These are phyloP conservation scores for Hydractinia symbiolongicarpus DNA, from an alignment of 30 jellyfish, hydroid and myxozoan genomes.

Conservation along the genomic window DNA sequence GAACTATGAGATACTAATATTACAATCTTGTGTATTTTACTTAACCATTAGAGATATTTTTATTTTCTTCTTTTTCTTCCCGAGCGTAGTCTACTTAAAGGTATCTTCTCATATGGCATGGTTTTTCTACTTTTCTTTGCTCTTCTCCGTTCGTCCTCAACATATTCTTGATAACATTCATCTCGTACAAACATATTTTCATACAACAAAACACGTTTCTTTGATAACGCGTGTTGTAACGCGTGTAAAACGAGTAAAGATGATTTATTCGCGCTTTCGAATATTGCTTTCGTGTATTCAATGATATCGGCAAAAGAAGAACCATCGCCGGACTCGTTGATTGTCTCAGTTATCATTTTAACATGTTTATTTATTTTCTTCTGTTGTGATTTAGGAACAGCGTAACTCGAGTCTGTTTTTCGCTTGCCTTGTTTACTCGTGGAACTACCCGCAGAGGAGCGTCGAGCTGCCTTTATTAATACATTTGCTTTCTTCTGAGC, in stretches of 20 bases:
- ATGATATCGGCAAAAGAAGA: constrained; percentile 13
- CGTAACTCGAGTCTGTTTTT: not conserved
- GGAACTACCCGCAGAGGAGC: not conserved
- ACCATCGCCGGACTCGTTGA: constrained; percentile 7
- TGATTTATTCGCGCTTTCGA: not conserved
- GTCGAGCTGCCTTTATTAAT: not conserved
- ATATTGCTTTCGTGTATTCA: not conserved
- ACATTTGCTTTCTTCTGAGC: constrained; percentile 2
- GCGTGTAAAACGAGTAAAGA: not conserved
- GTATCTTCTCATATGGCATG: no score
- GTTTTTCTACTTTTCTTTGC: no score
- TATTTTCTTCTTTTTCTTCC: no score
- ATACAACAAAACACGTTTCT: not conserved
- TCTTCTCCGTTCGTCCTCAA: not conserved
- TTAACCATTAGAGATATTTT: no score
- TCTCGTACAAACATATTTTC: not conserved
- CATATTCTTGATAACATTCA: not conserved
- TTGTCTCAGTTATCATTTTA: not conserved
- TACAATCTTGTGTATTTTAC: no score
- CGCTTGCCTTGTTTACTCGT: not conserved
- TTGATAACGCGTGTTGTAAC: not conserved
- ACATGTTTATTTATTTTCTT: not conserved
- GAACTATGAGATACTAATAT: no score
- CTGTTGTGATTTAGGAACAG: not conserved
- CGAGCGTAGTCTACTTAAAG: no score